Base-by-base conservation (phyloP, 2,888 invertebrate genomes). In the Zhuqinia jingwanae region DNA sequence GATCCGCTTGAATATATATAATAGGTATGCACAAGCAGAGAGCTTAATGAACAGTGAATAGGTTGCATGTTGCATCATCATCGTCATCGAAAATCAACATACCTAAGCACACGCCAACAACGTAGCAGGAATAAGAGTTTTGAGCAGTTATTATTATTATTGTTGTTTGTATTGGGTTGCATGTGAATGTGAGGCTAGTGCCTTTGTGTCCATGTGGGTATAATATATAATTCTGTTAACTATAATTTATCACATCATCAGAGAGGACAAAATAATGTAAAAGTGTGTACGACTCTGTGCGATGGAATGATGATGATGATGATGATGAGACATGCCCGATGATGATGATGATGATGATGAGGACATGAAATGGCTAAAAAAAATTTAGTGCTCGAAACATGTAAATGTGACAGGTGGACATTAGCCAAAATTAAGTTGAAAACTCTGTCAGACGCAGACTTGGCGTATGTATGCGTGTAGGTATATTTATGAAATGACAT, bases 331-430 rank as follows among this genome's bases (percentile, higher is more conserved):
- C 53, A n/a, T n/a, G 20, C 2, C 58, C 20, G 65, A 17, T 56
- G 1, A n/a, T 27, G 30, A 60, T 60, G 27, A 60, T 30, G 11
- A 27, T 27, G 17, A 36, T 63, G 63, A 63, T 63, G 63, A 63
- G 30, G 36, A 68, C 65, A 68, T 45, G 36, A 68, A 36, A 42
- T 20, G 65, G 42, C 22, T 42, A 20, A 68, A 68, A 42, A n/a
- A n/a, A n/a, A 63, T 63, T 10, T 36, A 60, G 13, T 10, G 5
- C 30, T 36, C 36, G 36, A 63, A 36, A 36, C 36, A 30, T 30
- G 30, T 8, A 60, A 20, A 45, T 20, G 65, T 22, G 17, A 27
- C 79, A 68, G 65, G 53, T 80, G 68, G 68, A 68, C 65, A 65
- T 65, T 27, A 42, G 68, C 65, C 56, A 65, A 65, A 36, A 80